These are phyloP conservation scores for Manduca sexta DNA, from an alignment of 1,140 invertebrate genomes.

Conservation along the genomic window DNA sequence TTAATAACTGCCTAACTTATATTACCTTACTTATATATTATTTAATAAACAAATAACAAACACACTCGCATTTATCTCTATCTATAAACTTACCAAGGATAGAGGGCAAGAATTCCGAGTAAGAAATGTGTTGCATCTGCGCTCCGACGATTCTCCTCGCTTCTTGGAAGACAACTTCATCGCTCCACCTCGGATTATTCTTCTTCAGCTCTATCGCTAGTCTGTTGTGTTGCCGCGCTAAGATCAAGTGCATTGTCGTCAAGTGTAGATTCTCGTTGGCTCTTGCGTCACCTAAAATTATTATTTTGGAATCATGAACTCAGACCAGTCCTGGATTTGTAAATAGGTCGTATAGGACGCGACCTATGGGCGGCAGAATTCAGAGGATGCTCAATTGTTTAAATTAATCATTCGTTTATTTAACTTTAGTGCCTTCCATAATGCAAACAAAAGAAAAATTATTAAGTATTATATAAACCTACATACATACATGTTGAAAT, in stretches of 20 bases:
- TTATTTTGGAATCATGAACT: background rate
- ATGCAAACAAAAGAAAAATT: no score
- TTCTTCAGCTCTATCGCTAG: slow-evolving; percentile 77
- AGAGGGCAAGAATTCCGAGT: slow-evolving; percentile 90
- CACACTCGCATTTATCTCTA: no score
- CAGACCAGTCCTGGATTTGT: no score
- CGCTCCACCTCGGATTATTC: slow-evolving; percentile 88
- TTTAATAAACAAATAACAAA: background rate
- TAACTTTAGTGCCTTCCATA: no score
- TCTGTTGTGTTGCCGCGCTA: slow-evolving; percentile 89
- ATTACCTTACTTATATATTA: no score
- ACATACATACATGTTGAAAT: no score
- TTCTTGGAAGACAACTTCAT: slow-evolving; percentile 88
- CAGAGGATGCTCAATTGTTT: no score
- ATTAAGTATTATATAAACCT: no score
- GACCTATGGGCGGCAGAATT: no score
- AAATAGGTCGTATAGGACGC: no score
- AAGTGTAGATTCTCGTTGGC: slow-evolving; percentile 89
- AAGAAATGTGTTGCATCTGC: slow-evolving; percentile 90
- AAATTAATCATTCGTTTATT: no score
- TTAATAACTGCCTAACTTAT: no score
- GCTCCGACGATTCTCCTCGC: slow-evolving; percentile 85
- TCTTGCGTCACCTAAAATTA: slow-evolving; percentile 78
- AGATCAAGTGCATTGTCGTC: slow-evolving; percentile 87
- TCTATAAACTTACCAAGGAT: slow-evolving; percentile 81